Conservation (phyloP, 2,113 vertebrate species). For the Syngnathus scovelli region DNA sequence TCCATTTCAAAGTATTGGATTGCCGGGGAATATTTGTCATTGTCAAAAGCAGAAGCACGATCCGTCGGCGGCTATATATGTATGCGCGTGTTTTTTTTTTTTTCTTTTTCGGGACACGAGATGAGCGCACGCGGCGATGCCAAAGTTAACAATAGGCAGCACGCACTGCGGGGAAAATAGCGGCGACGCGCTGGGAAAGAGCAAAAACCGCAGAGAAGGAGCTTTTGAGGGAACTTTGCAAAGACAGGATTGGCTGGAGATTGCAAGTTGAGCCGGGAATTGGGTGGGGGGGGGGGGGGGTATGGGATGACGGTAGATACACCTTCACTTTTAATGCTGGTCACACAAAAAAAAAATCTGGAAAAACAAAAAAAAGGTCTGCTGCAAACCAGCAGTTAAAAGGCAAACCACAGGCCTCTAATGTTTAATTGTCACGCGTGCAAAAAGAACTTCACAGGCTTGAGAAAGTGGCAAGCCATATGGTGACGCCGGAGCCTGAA, state of each 20-base stretch:
- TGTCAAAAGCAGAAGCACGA: neutral
- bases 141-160: constrained; percentile 58
- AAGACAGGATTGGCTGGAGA: constrained; percentile 4
- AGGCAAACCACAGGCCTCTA: no score
- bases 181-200: constrained; percentile 35
- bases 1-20: neutral
- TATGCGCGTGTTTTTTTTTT: neutral
- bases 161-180: constrained; percentile 32
- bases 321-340: neutral
- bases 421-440: no score
- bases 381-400: no score
- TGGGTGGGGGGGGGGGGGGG: neutral
- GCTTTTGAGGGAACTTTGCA: constrained; percentile 11
- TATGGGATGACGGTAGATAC: constrained; percentile 26
- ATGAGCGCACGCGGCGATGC: constrained; percentile 23
- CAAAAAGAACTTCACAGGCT: no score
- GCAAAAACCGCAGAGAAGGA: constrained; percentile 23
- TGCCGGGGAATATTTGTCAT: constrained; percentile 15
- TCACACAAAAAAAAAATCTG: no score
- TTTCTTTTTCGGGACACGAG: neutral
- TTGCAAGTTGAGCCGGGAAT: neutral
- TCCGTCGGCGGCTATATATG: neutral
- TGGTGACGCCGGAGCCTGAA: neutral
- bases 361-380: no score
- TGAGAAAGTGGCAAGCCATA: neutral